Evolutionary conservation across 2,113 vertebrate species (phyloP), one percentile per base, ranked within the genome.

Genomic region (Nettapus auritus): DNA sequence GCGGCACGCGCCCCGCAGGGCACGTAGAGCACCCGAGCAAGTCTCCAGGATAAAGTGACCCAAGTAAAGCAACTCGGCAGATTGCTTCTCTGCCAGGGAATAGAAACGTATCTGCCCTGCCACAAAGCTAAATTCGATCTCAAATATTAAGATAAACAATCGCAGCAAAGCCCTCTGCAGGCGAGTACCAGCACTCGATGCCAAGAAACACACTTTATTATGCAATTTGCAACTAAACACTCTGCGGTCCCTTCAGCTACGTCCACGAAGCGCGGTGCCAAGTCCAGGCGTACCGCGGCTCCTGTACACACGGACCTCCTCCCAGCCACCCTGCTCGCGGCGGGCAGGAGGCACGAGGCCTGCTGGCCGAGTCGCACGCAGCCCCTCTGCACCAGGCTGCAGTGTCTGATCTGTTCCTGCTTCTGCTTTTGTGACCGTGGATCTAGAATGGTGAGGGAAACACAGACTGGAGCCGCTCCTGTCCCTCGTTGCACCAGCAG

Each of bases 401-500:
- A 62, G 31, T 66, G 50, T 53, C 91, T 36, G 6, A 48, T 12
- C 57, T 44, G 36, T 3, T 66, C 56, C 40, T 62, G 21, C 18
- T 82, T 68, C 76, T 55, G 33, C 19, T 55, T 44, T 75, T 59
- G 69, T 2, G 15, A 79, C 56, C 3, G 1, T 0, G 2, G 3
- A n/a, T 64, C 33, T 90, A 73, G 82, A 86, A 73, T 5, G 2
- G 1, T 4, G 21, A 85, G 64, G 70, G 42, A 83, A 63, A 73
- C 44, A 40, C 3, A 33, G 3, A 0, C 15, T 5, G 38, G 62
- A 60, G 33, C 52, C 40, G 38, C 16, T 71, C 33, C 33, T 0
- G 0, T 7, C 0, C 0, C 36, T 40, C 4, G 1, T 83, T 48
- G 60, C 59, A 38, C 15, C 21, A 85, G n/a, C 12, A 0, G 0